Percentiles rank a stretch among this genome's conserved stretches.
Evolutionary conservation across 2,888 invertebrate genomes (phyloP).

Genomic region (Halictus quadricinctus): DNA sequence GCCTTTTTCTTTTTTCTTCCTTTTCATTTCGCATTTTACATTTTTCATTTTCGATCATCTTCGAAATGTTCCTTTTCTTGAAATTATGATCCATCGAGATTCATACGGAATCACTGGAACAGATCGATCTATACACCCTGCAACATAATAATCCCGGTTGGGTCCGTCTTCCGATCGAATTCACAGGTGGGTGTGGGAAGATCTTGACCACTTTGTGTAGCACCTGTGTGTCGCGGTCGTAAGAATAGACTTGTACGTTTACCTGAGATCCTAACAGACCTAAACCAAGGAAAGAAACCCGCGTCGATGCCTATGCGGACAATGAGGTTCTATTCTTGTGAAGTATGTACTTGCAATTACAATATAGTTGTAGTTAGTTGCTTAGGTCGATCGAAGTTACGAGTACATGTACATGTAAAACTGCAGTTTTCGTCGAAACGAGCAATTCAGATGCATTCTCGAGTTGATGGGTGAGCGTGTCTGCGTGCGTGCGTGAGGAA

Average conservation of each 20-base stretch:
- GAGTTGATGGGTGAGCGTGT: not conserved
- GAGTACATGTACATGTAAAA: not conserved
- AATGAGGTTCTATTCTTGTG: constrained; percentile 9
- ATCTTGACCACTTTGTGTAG: constrained; percentile 71
- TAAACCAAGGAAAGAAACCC: constrained; percentile 56
- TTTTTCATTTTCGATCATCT: not conserved
- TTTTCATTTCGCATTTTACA: not conserved
- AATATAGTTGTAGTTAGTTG: not conserved
- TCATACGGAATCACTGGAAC: not conserved
- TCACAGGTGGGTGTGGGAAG: constrained; percentile 73
- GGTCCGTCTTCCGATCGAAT: constrained; percentile 50
- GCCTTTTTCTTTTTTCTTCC: constrained; percentile 5
- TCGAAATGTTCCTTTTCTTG: not conserved
- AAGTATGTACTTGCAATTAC: not conserved
- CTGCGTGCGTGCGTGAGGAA: not conserved
- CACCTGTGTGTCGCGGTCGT: constrained; percentile 56
- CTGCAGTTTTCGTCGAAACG: not conserved
- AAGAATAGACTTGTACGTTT: constrained; percentile 30
- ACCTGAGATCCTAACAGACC: constrained; percentile 43
- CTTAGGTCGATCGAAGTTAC: not conserved
- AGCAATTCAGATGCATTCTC: not conserved
- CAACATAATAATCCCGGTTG: constrained; percentile 61
- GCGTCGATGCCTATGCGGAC: constrained; percentile 46
- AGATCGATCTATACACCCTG: not conserved
- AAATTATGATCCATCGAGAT: not conserved